A percentile compares a stretch with the other conserved stretches of the same genome.
These are phyloP conservation scores for Pachydiplax longipennis DNA, from an alignment of 2,888 invertebrate species.

Conservation along the genomic window DNA sequence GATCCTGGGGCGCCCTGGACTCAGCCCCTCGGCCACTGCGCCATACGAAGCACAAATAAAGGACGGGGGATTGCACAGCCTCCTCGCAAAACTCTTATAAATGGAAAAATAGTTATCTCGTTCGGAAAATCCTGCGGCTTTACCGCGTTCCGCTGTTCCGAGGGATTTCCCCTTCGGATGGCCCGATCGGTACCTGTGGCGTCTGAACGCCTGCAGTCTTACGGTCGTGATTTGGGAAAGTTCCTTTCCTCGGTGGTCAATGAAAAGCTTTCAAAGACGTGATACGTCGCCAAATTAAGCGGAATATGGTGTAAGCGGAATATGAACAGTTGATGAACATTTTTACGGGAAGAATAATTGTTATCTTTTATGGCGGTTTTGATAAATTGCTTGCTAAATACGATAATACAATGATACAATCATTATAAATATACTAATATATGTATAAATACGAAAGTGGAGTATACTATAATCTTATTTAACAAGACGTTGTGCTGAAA, in stretches of 20 bases:
- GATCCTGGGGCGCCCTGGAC: not conserved
- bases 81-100: not conserved
- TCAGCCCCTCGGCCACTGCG: not conserved
- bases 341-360: not conserved
- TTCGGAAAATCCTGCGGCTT: slow-evolving; percentile 7
- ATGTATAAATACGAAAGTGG: no score
- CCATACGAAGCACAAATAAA: not conserved
- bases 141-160: not conserved
- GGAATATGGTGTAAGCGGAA: not conserved
- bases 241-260: not conserved
- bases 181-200: not conserved
- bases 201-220: not conserved
- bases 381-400: no score
- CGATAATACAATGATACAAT: no score
- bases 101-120: not conserved
- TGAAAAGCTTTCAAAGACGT: not conserved
- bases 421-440: no score
- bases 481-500: no score
- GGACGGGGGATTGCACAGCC: not conserved
- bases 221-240: not conserved
- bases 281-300: not conserved
- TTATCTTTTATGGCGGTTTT: no score
- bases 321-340: no score
- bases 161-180: not conserved
- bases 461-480: no score